These are phyloP conservation scores for Luffia ferchaultella DNA, from an alignment of 2,888 invertebrate genomes.

Conservation along the genomic window DNA sequence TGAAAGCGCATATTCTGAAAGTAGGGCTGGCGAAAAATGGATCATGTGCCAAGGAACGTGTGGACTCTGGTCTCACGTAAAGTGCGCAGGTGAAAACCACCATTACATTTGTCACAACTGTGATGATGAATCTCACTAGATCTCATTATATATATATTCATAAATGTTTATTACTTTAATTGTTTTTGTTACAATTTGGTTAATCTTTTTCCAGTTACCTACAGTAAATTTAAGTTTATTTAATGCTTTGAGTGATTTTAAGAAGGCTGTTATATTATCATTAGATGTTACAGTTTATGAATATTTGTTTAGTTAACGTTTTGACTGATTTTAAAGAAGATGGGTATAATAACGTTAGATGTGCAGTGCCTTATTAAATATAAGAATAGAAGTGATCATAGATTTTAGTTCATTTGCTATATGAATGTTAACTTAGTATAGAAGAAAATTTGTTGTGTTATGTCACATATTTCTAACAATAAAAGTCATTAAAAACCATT, in stretches of 20 bases:
- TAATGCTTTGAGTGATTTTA: too few relatives aligned
- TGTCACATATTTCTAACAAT: background rate
- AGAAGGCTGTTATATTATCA: background rate
- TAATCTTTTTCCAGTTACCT: background rate
- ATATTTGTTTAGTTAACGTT: background rate
- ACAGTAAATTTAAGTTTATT: background rate
- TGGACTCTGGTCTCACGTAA: slow-evolving; percentile 13
- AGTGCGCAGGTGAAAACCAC: slow-evolving; percentile 13
- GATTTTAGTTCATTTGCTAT: background rate
- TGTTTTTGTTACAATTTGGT: background rate
- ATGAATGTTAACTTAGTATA: background rate
- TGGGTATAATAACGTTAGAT: background rate
- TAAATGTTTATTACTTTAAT: background rate
- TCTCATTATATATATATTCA: background rate
- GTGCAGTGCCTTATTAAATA: background rate
- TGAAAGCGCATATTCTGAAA: slow-evolving; percentile 12
- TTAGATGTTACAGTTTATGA: background rate
- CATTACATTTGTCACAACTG: slow-evolving; percentile 18
- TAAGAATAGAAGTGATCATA: background rate
- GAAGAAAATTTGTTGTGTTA: background rate
- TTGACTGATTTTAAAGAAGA: background rate
- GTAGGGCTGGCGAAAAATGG: slow-evolving; percentile 15
- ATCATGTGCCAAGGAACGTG: slow-evolving; percentile 13
- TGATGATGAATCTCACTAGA: slow-evolving; percentile 4
- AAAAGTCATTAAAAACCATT: background rate